A percentile compares a stretch with the other conserved stretches of the same genome.
Evolutionary conservation across 2,888 invertebrate species (phyloP).

Genomic region (Argyresthia goedartella): DNA sequence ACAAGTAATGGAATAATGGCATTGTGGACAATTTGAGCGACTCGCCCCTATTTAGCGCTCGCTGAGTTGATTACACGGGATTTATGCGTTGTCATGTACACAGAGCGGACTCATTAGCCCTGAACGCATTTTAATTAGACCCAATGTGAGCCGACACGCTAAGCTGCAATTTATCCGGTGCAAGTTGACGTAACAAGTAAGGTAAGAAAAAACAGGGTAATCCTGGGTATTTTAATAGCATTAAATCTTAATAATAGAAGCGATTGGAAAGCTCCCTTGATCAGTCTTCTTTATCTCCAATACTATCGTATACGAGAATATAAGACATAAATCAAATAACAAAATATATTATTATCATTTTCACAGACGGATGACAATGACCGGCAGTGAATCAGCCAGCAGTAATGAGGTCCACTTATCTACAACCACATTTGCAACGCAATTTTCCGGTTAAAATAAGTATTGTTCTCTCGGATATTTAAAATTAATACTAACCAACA

Average conservation of each 20-base stretch:
- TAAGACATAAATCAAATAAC: no score
- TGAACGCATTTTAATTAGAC: slow-evolving; percentile 55
- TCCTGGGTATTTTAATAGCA: no score
- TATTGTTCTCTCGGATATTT: no score
- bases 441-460: slow-evolving; percentile 40
- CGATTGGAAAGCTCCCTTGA: no score
- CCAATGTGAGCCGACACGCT: slow-evolving; percentile 25
- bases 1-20: slow-evolving; percentile 59
- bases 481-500: slow-evolving; percentile 49
- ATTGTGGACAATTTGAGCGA: slow-evolving; percentile 63
- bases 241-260: no score
- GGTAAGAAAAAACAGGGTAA: no score
- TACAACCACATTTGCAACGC: slow-evolving; percentile 21
- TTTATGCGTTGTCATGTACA: slow-evolving; percentile 62
- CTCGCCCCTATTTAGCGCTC: slow-evolving; percentile 55
- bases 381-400: no score
- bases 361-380: neutral
- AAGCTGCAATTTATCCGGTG: slow-evolving; percentile 22
- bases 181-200: neutral
- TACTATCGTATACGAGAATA: no score
- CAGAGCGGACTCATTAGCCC: slow-evolving; percentile 51
- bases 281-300: no score
- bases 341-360: neutral
- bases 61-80: slow-evolving; percentile 57
- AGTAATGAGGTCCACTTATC: neutral